Base-by-base conservation (phyloP, 2,888 invertebrate species). In the Papilio demoleus region DNA sequence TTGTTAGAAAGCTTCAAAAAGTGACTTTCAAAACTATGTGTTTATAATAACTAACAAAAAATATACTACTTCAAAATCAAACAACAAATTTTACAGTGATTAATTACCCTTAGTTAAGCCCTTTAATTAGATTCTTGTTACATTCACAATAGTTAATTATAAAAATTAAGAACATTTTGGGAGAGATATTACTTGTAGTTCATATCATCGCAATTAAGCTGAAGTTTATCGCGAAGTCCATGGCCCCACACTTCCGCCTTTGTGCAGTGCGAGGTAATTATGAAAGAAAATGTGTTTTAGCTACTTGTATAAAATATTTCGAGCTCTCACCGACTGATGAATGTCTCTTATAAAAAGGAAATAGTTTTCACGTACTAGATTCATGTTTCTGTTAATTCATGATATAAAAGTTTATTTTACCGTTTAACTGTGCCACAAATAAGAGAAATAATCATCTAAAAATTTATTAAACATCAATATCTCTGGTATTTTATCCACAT, bases 201-300 rank as follows among this genome's bases (percentile, higher is more conserved):
- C 19, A 45, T 19, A 9, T 45, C 1, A 19, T 45, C 14, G 2
- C 9, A 45, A 19, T 45, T 45, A 45, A 53, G 22, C 27, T n/a
- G 9, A n/a, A 8, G 31, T 22, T 67, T 24, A 60, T 53, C 42
- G 53, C 27, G 40, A 2, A 19, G 19, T 61, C 40, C 17, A 31
- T 11, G n/a, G 67, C 61, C 53, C 8, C 24, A 62, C 31, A 31
- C 63, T 47, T 24, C 34, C 12, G 53, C 22, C 36, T 68, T 38
- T 50, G 4, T 62, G 24, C 56, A 34, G 31, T 34, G 34, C 31
- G 17, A 56, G 40, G 34, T 56, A 62, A 67, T 67, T 61, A 61
- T 61, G 17, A 62, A 53, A 53, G 62, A 56, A 67, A 67, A 67
- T 62, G 62, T 67, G 42, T 62, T 62, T 40, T 67, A 53, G 38